Evolutionary conservation across 92 coral and sea anemone species (phyloP).

Genomic region (Parazoanthus darwini): DNA sequence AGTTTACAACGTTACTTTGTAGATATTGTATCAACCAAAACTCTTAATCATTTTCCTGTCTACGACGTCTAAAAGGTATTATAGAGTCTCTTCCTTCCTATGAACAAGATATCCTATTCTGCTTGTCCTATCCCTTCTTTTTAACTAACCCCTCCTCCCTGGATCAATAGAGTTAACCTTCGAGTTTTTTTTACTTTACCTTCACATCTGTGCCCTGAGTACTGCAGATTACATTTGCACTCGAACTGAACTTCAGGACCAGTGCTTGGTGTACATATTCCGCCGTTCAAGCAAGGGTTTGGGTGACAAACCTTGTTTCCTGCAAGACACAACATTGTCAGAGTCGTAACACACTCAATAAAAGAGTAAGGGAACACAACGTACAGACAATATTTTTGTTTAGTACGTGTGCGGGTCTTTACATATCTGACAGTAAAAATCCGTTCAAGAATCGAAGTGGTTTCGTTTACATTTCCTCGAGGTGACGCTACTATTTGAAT

Average conservation of each 20-base stretch:
- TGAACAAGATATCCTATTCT: no score
- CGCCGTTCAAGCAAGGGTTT: constrained; percentile 89
- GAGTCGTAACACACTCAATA: background rate
- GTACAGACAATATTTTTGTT: background rate
- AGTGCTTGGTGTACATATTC: constrained; percentile 48
- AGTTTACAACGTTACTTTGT: background rate
- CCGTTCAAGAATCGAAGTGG: no score
- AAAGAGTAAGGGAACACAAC: background rate
- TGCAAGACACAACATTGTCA: background rate
- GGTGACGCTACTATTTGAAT: no score
- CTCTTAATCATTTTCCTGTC: background rate
- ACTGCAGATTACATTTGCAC: constrained; percentile 63
- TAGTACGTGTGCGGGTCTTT: background rate
- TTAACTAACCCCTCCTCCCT: background rate
- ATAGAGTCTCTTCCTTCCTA: no score
- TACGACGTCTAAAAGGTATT: no score
- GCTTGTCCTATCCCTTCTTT: no score
- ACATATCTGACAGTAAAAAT: background rate
- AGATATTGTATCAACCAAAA: no score
- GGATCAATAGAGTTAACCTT: background rate
- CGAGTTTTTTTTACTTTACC: constrained; percentile 39
- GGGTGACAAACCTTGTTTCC: constrained; percentile 69
- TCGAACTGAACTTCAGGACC: constrained; percentile 52
- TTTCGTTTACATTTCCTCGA: no score
- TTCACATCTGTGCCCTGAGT: constrained; percentile 63